phyloP scores from a whole-genome alignment of 2,888 invertebrate species.

The Andrena camellia region DNA sequence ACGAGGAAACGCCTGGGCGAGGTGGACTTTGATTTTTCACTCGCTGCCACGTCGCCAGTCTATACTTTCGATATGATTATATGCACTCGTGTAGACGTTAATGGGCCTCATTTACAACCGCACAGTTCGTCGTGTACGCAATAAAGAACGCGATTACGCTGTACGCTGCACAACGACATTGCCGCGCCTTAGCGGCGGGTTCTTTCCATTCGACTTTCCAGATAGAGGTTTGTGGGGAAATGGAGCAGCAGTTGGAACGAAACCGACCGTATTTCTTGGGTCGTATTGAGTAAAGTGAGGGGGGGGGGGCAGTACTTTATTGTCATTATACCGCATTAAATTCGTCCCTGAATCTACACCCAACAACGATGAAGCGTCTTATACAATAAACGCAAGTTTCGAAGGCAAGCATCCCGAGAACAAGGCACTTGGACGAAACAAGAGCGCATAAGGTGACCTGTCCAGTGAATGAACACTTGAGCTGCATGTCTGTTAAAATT shows the following conservation, averaged over 20 bases:
- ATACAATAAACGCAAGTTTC: no score
- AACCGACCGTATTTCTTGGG: constrained; percentile 9
- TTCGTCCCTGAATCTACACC: no score
- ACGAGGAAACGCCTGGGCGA: not conserved
- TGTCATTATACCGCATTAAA: no score
- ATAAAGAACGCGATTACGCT: constrained; percentile 42
- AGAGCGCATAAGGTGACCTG: no score
- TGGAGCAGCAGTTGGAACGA: constrained; percentile 10
- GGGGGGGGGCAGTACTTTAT: no score
- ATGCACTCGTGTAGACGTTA: constrained; percentile 41
- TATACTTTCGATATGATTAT: constrained; percentile 39
- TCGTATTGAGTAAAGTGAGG: not conserved
- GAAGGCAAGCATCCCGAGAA: no score
- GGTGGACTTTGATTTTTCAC: constrained; percentile 17
- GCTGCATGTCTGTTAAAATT: no score
- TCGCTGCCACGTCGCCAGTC: not conserved
- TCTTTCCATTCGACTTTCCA: constrained; percentile 3
- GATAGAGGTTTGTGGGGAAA: constrained; percentile 12
- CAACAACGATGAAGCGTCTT: no score
- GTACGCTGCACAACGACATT: constrained; percentile 38
- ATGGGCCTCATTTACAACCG: constrained; percentile 42
- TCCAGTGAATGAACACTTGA: no score
- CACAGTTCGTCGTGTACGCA: constrained; percentile 10
- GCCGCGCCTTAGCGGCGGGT: not conserved
- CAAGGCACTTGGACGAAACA: no score